Evolutionary conservation across 2,888 invertebrate species (phyloP).

Genomic region (Zele albiditarsus): DNA sequence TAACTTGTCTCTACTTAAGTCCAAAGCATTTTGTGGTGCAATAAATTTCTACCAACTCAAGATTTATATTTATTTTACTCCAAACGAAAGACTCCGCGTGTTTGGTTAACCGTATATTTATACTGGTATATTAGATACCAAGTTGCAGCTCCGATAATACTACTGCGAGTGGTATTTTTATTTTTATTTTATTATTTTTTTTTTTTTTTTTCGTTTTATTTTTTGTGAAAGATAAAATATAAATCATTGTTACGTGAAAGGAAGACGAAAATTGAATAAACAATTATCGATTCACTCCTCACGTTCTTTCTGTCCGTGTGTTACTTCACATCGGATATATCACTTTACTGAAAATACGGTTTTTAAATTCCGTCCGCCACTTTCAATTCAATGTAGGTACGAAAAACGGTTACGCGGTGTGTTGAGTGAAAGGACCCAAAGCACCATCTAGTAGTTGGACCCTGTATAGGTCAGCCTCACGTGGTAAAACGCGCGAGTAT

Average conservation of each 20-base stretch:
- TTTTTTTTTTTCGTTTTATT: background rate
- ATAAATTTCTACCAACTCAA: slow-evolving; percentile 12
- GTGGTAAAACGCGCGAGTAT: slow-evolving; percentile 5
- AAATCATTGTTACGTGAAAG: background rate
- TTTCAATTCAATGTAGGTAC: slow-evolving; percentile 32
- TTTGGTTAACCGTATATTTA: background rate
- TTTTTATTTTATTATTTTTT: background rate
- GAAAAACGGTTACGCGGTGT: slow-evolving; percentile 16
- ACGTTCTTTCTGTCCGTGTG: background rate
- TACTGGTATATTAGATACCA: background rate
- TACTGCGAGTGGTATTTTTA: background rate
- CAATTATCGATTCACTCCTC: background rate
- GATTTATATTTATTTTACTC: slow-evolving; percentile 18
- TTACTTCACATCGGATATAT: background rate
- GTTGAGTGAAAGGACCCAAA: slow-evolving; percentile 38
- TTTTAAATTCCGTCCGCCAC: slow-evolving; percentile 1
- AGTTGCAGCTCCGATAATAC: background rate
- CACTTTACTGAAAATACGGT: background rate
- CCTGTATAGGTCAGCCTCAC: slow-evolving; percentile 36
- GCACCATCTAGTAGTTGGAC: slow-evolving; percentile 19
- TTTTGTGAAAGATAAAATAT: background rate
- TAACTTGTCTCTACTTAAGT: slow-evolving; percentile 33
- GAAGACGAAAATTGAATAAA: background rate
- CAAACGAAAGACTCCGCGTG: background rate
- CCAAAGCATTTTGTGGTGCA: slow-evolving; percentile 8